Evolutionary conservation across 2,888 invertebrate species (phyloP).

Genomic region (Cantharis rustica): DNA sequence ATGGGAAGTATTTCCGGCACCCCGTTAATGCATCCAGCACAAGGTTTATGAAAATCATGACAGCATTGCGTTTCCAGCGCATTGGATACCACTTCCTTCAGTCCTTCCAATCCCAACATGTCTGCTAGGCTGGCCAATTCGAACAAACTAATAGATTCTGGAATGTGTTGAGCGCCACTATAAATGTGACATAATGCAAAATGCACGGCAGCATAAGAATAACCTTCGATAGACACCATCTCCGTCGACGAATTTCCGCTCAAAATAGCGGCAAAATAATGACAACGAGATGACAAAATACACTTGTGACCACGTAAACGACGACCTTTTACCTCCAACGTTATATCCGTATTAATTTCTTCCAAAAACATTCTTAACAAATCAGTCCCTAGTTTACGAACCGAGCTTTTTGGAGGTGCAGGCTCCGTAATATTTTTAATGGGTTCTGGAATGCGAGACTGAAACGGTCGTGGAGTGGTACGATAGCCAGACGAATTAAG

Average conservation of each 20-base stretch:
- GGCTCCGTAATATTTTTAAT: slow-evolving; percentile 42
- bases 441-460: slow-evolving; percentile 48
- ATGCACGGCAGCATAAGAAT: slow-evolving; percentile 81
- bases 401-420: slow-evolving; percentile 52
- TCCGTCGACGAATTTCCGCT: slow-evolving; percentile 70
- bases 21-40: slow-evolving; percentile 83
- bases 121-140: slow-evolving; percentile 89
- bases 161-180: slow-evolving; percentile 88
- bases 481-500: slow-evolving; percentile 65
- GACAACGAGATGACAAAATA: slow-evolving; percentile 87
- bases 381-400: slow-evolving; percentile 76
- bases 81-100: slow-evolving; percentile 90
- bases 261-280: slow-evolving; percentile 90
- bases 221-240: slow-evolving; percentile 18
- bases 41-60: slow-evolving; percentile 94
- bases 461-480: slow-evolving; percentile 51
- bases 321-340: slow-evolving; percentile 81
- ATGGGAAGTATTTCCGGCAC: slow-evolving; percentile 87
- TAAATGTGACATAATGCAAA: slow-evolving; percentile 94
- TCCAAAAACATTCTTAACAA: slow-evolving; percentile 88
- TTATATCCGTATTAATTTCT: slow-evolving; percentile 87
- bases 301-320: slow-evolving; percentile 90
- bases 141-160: slow-evolving; percentile 82
- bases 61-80: slow-evolving; percentile 83
- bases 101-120: slow-evolving; percentile 86